Evolutionary conservation across 2,888 invertebrate genomes (phyloP), one percentile per base, ranked within the genome.

Genomic region (Malacosoma neustria): DNA sequence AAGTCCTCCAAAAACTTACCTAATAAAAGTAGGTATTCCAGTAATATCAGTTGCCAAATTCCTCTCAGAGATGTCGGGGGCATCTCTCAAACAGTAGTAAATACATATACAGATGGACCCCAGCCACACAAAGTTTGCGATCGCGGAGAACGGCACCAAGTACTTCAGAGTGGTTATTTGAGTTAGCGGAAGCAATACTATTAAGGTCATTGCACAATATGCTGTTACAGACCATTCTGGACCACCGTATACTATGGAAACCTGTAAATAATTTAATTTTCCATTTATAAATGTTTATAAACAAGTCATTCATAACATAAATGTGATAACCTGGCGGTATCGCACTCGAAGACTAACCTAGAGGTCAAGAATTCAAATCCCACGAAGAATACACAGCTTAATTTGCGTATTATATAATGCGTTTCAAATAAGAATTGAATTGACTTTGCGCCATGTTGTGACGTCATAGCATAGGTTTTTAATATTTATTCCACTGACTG

Each of bases 11-110:
- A 7, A 34, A 12, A 35, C 58, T 55, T 36, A 87, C 87, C 87
- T 89, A 72, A 99, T 97, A 85, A 96, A 99, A 30, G 95, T 88
- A 0, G 99, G 98, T 35, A 96, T 69, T 22, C 90, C 88, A 1
- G 71, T 73, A 30, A 89, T 76, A 1, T 87, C 74, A 0, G 90
- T 88, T 69, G 75, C 40, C 60, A 87, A 42, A 30, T 73, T 66
- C 43, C 82, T 58, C 70, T 81, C 74, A 1, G 65, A 58, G 1
- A 79, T 38, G 1, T 75, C 65, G 0, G 87, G 74, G 11, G 79
- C 84, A 33, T 74, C 70, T 33, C 87, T 87, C 58, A 96, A 89
- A 66, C 96, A 89, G 72, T 93, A 96, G 68, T 93, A 94, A 29
- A 96, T 87, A 1, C 94, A 94, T 42, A 98, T 92, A 35, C 87